A percentile compares a stretch with the other conserved stretches of the same genome.
These are phyloP conservation scores for Psittacula echo DNA, from an alignment of 2,797 vertebrate species.

Conservation along the genomic window DNA sequence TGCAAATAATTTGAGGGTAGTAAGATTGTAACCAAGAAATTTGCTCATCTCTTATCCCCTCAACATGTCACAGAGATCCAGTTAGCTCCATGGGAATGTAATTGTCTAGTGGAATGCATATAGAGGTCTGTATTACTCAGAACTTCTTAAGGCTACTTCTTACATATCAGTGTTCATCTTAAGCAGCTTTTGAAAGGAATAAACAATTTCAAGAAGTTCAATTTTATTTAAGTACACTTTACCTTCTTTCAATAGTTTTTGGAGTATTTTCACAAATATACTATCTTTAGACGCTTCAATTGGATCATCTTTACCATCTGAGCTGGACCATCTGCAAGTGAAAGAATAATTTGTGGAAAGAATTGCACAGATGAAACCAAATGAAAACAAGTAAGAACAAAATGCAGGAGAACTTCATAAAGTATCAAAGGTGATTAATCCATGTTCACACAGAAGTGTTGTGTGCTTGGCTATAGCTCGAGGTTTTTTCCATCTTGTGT, in stretches of 20 bases:
- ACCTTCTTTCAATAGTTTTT: constrained; percentile 94
- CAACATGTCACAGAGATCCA: background rate
- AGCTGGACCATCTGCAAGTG: constrained; percentile 86
- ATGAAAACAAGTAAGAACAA: background rate
- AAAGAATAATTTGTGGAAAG: background rate
- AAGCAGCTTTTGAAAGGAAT: background rate
- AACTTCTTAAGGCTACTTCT: background rate
- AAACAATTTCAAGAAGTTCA: background rate
- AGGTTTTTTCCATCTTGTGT: background rate
- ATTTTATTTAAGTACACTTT: background rate
- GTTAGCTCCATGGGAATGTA: background rate
- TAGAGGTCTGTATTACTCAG: background rate
- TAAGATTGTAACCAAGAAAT: background rate
- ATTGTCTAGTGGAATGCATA: background rate
- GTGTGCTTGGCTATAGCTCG: background rate
- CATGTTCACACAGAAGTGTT: background rate
- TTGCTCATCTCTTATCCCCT: background rate
- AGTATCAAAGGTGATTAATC: background rate
- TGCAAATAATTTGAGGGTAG: background rate
- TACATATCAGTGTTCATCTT: background rate
- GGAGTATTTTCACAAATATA: constrained; percentile 92
- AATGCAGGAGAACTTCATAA: background rate
- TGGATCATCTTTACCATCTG: constrained; percentile 90
- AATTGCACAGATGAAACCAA: background rate
- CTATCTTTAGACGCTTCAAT: constrained; percentile 93